Conservation (phyloP, 2,888 invertebrate genomes). For the Orchestes rusci region DNA sequence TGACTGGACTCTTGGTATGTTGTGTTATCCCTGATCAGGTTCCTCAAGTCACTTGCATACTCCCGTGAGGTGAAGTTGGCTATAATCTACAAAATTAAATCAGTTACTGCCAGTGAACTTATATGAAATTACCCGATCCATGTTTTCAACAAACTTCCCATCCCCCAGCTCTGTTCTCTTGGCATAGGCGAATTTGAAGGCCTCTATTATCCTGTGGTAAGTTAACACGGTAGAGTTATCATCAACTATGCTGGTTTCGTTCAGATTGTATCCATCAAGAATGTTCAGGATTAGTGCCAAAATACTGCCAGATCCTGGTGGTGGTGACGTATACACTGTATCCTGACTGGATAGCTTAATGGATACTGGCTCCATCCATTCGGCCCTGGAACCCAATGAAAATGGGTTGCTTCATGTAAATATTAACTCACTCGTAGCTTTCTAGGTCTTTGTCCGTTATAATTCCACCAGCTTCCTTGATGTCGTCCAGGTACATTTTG, state of each 20-base stretch:
- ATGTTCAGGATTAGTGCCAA: slow-evolving; percentile 76
- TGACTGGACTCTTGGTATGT: slow-evolving; percentile 57
- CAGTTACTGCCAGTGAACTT: too few relatives aligned
- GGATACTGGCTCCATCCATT: slow-evolving; percentile 56
- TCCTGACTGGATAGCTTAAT: slow-evolving; percentile 53
- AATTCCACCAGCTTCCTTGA: slow-evolving; percentile 62
- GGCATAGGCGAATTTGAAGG: slow-evolving; percentile 89
- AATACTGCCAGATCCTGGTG: slow-evolving; percentile 80
- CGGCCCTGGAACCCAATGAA: slow-evolving; percentile 55
- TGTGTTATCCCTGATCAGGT: slow-evolving; percentile 55
- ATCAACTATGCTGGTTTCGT: slow-evolving; percentile 47
- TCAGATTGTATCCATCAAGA: slow-evolving; percentile 61
- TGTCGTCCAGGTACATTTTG: slow-evolving; percentile 59
- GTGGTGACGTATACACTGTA: slow-evolving; percentile 70
- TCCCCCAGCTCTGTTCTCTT: slow-evolving; percentile 82
- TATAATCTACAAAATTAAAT: slow-evolving; percentile 50
- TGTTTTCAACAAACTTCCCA: slow-evolving; percentile 62
- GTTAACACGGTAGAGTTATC: slow-evolving; percentile 55
- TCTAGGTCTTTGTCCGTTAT: slow-evolving; percentile 66
- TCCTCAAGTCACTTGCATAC: slow-evolving; percentile 53
- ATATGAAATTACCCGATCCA: too few relatives aligned
- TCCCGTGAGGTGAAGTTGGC: slow-evolving; percentile 54
- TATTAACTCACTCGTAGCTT: slow-evolving; percentile 47
- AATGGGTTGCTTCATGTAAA: too few relatives aligned
- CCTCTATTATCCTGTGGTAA: slow-evolving; percentile 82